phyloP scores from a whole-genome alignment of 2,113 vertebrate genomes.

The Pelecanus crispus region DNA sequence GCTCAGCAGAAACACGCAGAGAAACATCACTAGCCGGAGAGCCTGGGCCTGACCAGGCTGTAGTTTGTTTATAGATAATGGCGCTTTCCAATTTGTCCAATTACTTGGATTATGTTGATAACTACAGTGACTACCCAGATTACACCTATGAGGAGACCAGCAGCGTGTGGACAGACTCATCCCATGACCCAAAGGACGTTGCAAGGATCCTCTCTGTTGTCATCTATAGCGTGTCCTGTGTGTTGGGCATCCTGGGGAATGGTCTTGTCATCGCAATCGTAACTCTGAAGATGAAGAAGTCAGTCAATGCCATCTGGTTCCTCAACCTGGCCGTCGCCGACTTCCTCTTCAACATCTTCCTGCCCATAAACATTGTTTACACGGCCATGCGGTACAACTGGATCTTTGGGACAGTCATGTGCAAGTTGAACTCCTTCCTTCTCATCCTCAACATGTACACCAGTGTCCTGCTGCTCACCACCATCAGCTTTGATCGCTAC shows the following conservation, averaged over 20 bases:
- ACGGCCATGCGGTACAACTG: constrained; percentile 78
- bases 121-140: neutral
- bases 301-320: constrained; percentile 90
- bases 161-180: neutral
- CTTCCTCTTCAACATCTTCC: constrained; percentile 86
- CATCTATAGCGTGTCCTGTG: constrained; percentile 74
- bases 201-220: constrained; percentile 64
- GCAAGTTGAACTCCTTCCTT: constrained; percentile 82
- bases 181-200: neutral
- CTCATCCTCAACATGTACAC: constrained; percentile 95
- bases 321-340: constrained; percentile 89
- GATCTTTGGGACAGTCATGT: constrained; percentile 86
- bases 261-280: constrained; percentile 86
- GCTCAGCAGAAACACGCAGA: neutral
- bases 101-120: neutral
- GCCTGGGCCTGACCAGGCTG: neutral
- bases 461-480: constrained; percentile 88
- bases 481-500: constrained; percentile 91
- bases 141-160: neutral
- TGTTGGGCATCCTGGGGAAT: constrained; percentile 88
- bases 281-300: constrained; percentile 86
- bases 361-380: constrained; percentile 81
- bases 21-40: fast-evolving
- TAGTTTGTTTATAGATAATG: neutral
- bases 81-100: neutral